A percentile compares a stretch with the other conserved stretches of the same genome.
phyloP scores from a whole-genome alignment of 2,888 invertebrate species.

The Pristionchus japonicus region DNA sequence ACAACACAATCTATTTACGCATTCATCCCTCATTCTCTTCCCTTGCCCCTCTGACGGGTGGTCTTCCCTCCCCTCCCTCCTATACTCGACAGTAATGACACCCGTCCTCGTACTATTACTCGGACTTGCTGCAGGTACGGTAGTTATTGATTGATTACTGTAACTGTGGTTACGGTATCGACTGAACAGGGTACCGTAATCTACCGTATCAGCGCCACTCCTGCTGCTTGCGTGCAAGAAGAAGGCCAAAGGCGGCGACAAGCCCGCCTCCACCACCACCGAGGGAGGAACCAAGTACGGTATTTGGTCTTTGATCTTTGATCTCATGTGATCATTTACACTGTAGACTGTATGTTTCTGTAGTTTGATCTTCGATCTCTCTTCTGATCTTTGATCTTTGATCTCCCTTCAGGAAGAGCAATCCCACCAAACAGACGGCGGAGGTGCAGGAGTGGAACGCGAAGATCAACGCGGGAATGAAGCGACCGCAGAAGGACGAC shows the following conservation, averaged over 20 bases:
- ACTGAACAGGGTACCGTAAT: too few relatives aligned
- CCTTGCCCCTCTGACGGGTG: neutral
- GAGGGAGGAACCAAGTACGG: neutral
- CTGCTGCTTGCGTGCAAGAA: neutral
- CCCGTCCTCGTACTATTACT: neutral
- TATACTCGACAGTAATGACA: neutral
- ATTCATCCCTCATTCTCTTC: neutral
- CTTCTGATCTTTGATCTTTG: slow-evolving; percentile 13
- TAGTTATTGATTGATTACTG: neutral
- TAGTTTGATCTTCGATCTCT: too few relatives aligned
- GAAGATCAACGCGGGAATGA: neutral
- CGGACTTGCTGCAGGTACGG: neutral
- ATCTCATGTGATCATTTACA: too few relatives aligned
- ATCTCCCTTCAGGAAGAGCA: neutral
- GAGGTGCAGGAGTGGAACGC: neutral
- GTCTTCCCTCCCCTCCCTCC: neutral
- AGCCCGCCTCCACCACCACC: neutral
- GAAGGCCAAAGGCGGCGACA: neutral
- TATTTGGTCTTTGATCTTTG: neutral
- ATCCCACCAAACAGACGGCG: neutral
- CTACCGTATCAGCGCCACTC: neutral
- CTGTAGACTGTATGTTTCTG: too few relatives aligned
- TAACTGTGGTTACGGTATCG: neutral
- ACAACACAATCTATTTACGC: neutral
- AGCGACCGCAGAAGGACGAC: slow-evolving; percentile 16